Evolutionary conservation across 2,113 vertebrate genomes (phyloP), one percentile per base, ranked within the genome.

Genomic region (Rhinoptilus africanus): DNA sequence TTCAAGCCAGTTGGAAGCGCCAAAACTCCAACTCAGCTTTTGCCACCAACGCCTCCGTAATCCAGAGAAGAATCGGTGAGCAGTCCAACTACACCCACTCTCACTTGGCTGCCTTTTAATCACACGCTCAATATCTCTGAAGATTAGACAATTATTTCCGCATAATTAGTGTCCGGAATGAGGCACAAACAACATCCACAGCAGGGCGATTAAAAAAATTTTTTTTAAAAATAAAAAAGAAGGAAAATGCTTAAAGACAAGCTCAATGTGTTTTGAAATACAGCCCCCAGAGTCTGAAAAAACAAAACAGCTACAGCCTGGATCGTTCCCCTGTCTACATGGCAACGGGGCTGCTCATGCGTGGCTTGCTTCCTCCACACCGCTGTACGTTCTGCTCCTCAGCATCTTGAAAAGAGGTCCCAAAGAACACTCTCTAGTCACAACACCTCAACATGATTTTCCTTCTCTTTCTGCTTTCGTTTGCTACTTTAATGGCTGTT

Each of bases 71-170:
- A 83, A 76, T 28, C n/a, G 16, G 88, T 26, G 82, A 92, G 85
- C 82, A 88, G 85, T 37, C 88, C 96, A 93, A 69, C 75, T 32
- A 62, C 79, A 83, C 92, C 79, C 93, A 90, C 88, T 77, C 75
- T 77, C 92, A 92, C 79, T 22, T 92, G 93, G 86, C 84, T 89
- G 95, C 93, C 88, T 94, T 86, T 95, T 94, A 92, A 96, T 96
- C 96, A 96, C 82, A 92, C 63, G 59, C 96, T 96, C 93, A 67
- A 87, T 93, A 95, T 95, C 93, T 76, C 92, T 53, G 64, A 86
- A 94, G 95, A 97, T 95, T 63, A 92, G 82, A 82, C 95, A 90
- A 96, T 95, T 92, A 96, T 94, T 96, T 96, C 95, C 28, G 43
- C 85, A 50, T 81, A 95, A 97, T 96, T 92, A 96, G 83, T 84